A percentile compares a stretch with the other conserved stretches of the same genome.
Evolutionary conservation across 2,888 invertebrate genomes (phyloP).

Genomic region (Philaethria dido): DNA sequence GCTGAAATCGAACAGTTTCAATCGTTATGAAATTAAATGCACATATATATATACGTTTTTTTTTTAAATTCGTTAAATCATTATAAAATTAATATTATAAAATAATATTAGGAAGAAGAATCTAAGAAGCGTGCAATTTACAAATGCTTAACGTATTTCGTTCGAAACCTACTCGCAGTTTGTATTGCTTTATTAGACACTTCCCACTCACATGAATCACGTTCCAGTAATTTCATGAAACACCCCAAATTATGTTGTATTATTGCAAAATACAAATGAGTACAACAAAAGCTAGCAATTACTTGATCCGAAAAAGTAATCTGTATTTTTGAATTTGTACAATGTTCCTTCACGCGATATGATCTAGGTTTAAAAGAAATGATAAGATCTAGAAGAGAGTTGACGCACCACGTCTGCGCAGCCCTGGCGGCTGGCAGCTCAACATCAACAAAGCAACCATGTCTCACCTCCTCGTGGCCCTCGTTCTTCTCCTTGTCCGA

Average conservation of each 20-base stretch:
- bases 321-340: not conserved
- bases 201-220: conserved; percentile 43
- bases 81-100: not conserved
- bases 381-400: not conserved
- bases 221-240: conserved; percentile 25
- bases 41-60: not conserved
- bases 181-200: conserved; percentile 26
- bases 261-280: not conserved
- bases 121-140: not conserved
- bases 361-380: not conserved
- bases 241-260: conserved; percentile 19
- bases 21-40: not conserved
- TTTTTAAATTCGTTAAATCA: not conserved
- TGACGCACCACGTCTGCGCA: conserved; percentile 54
- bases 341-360: not conserved
- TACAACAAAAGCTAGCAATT: not conserved
- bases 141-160: conserved; percentile 7
- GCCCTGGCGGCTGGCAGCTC: conserved; percentile 46
- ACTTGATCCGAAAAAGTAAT: not conserved
- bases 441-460: conserved; percentile 52
- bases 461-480: conserved; percentile 86
- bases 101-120: too few relatives aligned
- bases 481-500: conserved; percentile 92
- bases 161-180: conserved; percentile 21
- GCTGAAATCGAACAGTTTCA: not conserved